Conservation (phyloP, 2,888 invertebrate genomes). For the Atherix ibis region DNA sequence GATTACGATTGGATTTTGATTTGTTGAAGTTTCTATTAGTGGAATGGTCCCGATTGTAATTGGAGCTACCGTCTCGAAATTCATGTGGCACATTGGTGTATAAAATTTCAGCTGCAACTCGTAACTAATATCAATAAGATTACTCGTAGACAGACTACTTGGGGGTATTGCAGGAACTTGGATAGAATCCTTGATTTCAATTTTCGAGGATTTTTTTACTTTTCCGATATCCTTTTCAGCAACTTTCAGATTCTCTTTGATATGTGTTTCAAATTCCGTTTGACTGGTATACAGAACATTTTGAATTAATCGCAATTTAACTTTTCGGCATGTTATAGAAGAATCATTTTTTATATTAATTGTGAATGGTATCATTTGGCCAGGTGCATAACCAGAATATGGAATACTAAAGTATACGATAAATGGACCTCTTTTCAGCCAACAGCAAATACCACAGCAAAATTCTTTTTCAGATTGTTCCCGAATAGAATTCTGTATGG, state of each 20-base stretch:
- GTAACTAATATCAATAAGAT: slow-evolving; percentile 7
- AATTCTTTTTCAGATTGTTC: slow-evolving; percentile 58
- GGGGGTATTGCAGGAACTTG: slow-evolving; percentile 6
- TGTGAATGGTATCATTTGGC: slow-evolving; percentile 52
- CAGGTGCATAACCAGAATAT: slow-evolving; percentile 56
- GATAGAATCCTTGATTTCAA: slow-evolving; percentile 4
- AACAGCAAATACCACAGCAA: slow-evolving; percentile 46
- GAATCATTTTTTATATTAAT: slow-evolving; percentile 60
- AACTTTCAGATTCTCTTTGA: slow-evolving; percentile 1
- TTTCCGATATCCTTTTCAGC: slow-evolving; percentile 2
- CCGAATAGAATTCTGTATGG: too few relatives aligned
- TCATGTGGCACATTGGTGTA: slow-evolving; percentile 6
- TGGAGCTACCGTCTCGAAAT: slow-evolving; percentile 7
- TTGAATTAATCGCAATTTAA: slow-evolving; percentile 48
- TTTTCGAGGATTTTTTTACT: slow-evolving; percentile 1
- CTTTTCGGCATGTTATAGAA: slow-evolving; percentile 44
- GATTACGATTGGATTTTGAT: too few relatives aligned
- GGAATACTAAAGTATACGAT: slow-evolving; percentile 47
- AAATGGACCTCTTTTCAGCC: slow-evolving; percentile 53
- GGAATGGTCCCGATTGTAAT: slow-evolving; percentile 13
- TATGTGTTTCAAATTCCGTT: neutral
- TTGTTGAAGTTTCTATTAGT: too few relatives aligned
- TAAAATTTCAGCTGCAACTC: slow-evolving; percentile 5
- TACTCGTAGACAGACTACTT: neutral
- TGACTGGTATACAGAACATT: slow-evolving; percentile 29